A percentile compares a stretch with the other conserved stretches of the same genome.
These are phyloP conservation scores for Promerops cafer DNA, from an alignment of 2,113 vertebrate genomes.

Conservation along the genomic window DNA sequence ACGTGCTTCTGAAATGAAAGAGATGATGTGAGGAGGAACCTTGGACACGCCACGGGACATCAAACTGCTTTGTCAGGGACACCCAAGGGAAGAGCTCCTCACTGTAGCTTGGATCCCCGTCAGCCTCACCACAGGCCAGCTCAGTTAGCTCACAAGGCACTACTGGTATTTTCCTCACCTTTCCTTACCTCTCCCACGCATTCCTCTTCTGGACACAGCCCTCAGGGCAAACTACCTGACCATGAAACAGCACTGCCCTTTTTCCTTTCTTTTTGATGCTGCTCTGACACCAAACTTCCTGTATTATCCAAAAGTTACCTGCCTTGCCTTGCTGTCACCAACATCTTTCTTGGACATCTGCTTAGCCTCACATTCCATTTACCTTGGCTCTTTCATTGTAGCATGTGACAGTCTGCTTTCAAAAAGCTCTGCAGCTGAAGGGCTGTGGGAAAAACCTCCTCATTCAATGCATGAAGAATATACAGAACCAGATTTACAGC, in stretches of 20 bases:
- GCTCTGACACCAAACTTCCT: neutral
- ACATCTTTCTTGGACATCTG: neutral
- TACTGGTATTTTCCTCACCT: neutral
- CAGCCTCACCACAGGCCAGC: neutral
- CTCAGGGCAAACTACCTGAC: neutral
- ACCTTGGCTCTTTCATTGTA: neutral
- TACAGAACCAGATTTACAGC: neutral
- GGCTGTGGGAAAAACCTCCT: neutral
- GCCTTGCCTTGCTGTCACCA: neutral
- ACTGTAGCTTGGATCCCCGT: neutral
- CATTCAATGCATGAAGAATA: neutral
- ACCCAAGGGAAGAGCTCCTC: neutral
- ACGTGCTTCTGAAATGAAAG: neutral
- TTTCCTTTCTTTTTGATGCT: neutral
- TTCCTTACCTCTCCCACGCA: neutral
- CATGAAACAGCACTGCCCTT: neutral
- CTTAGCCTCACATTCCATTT: neutral
- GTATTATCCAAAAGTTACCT: neutral
- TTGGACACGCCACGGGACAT: neutral
- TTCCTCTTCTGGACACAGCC: neutral
- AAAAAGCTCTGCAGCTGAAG: neutral
- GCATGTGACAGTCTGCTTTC: neutral
- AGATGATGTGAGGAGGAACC: neutral
- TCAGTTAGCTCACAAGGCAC: neutral
- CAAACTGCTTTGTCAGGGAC: neutral